Evolutionary conservation across 2,888 invertebrate genomes (phyloP), one percentile per base, ranked within the genome.

Genomic region (Pseudeuparius sepicola): DNA sequence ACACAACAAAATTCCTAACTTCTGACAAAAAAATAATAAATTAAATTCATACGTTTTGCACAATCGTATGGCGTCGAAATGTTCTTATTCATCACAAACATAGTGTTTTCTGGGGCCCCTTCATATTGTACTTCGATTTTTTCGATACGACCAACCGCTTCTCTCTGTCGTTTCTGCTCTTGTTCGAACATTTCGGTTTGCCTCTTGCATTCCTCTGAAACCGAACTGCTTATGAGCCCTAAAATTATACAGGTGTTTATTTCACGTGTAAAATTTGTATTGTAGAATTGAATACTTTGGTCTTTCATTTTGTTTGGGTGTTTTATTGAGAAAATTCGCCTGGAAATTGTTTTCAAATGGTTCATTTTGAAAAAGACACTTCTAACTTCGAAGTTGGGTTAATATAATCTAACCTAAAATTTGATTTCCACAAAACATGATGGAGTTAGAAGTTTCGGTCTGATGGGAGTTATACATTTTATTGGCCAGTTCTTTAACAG

Each of bases 31-130:
- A 15, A 33, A 31, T 24, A 18, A 23, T n/a, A 7, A 43, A 20
- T 20, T 20, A n/a, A 20, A 20, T 20, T 20, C 76, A 70, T 66
- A 87, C 86, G 92, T 68, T 73, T 80, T 2, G 93, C 88, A 63
- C 93, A 93, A 55, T 96, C 83, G 51, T 73, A 79, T 0, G 96
- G 96, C 2, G 96, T 94, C 1, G 96, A 96, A 5, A 96, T 62
- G 45, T 75, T 67, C 57, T 83, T 87, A 59, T 97, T 97, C 93
- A 97, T 93, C 13, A 84, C 58, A 36, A 96, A 60, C 1, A 75
- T 75, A 14, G 75, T 70, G 49, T 81, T 75, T 52, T 84, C 77
- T 0, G 84, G 81, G 1, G 73, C 55, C 0, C 88, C 88, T 46
- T 74, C 68, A 56, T 84, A 87, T 39, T 75, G 71, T 0, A 96